Conservation (phyloP, 2,113 vertebrate genomes). For the Leptobrachium leishanense region DNA sequence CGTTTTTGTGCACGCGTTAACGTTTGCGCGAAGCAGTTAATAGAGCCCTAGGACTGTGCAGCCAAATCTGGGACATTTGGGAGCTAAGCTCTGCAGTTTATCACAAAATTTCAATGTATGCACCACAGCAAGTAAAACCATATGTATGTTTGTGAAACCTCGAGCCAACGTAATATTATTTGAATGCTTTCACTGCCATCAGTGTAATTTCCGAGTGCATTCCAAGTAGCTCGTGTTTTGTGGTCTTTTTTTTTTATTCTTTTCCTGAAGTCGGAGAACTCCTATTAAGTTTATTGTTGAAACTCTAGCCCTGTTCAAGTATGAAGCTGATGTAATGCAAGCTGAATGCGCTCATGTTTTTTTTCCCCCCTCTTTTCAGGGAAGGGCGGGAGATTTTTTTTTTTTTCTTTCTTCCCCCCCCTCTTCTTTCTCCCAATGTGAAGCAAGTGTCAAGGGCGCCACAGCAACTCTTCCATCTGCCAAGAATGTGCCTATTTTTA, state of each 20-base stretch:
- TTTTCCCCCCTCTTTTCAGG: slow-evolving; percentile 16
- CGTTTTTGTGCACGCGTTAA: too few species aligned
- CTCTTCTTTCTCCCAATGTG: slow-evolving; percentile 50
- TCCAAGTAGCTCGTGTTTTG: neutral
- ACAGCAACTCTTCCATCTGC: slow-evolving; percentile 55
- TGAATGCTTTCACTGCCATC: too few species aligned
- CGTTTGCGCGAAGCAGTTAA: too few species aligned
- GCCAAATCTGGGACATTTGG: too few species aligned
- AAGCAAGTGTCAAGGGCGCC: slow-evolving; percentile 60
- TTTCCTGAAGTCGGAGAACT: neutral
- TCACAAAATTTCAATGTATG: too few species aligned
- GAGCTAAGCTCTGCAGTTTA: too few species aligned
- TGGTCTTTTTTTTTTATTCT: neutral
- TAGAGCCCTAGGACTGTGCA: too few species aligned
- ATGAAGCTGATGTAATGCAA: slow-evolving; percentile 52
- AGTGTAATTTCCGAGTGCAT: neutral
- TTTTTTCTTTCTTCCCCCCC: neutral
- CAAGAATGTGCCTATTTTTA: slow-evolving; percentile 71
- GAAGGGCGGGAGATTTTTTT: slow-evolving; percentile 26
- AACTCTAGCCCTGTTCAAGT: slow-evolving; percentile 27
- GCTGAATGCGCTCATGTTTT: slow-evolving; percentile 27
- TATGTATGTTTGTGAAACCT: too few species aligned
- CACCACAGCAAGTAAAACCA: too few species aligned
- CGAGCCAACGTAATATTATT: too few species aligned
- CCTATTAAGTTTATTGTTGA: slow-evolving; percentile 52